Conservation (phyloP, 2,113 vertebrate genomes). For the Albula goreensis region DNA sequence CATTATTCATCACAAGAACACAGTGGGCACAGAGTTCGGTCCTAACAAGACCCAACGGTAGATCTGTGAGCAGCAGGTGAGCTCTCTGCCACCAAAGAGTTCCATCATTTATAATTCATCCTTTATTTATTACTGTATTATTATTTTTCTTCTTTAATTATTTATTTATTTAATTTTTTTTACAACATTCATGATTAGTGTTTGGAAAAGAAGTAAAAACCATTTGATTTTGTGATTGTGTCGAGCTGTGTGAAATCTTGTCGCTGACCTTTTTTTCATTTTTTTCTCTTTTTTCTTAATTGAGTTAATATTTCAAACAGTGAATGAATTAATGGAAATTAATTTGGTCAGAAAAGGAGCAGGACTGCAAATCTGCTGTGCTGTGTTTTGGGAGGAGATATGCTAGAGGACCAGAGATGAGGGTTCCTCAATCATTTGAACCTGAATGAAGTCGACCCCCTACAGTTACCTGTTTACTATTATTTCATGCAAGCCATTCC, state of each 20-base stretch:
- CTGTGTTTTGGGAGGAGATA: background rate
- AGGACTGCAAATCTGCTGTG: background rate
- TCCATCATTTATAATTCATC: background rate
- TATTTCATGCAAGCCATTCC: too few relatives aligned
- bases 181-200: background rate
- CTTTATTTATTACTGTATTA: background rate
- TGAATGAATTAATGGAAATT: background rate
- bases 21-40: conserved; percentile 27
- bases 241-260: background rate
- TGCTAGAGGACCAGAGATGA: background rate
- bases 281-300: background rate
- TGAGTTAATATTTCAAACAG: background rate
- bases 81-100: background rate
- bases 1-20: conserved; percentile 63
- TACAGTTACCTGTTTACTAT: background rate
- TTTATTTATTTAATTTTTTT: background rate
- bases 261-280: background rate
- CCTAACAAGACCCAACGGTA: conserved; percentile 16
- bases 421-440: background rate
- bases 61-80: background rate
- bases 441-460: too few relatives aligned
- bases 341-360: background rate
- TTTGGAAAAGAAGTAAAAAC: background rate
- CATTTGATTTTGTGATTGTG: background rate
- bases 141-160: too few relatives aligned